Evolutionary conservation across 2,113 vertebrate genomes (phyloP).

Genomic region (Bettongia penicillata): DNA sequence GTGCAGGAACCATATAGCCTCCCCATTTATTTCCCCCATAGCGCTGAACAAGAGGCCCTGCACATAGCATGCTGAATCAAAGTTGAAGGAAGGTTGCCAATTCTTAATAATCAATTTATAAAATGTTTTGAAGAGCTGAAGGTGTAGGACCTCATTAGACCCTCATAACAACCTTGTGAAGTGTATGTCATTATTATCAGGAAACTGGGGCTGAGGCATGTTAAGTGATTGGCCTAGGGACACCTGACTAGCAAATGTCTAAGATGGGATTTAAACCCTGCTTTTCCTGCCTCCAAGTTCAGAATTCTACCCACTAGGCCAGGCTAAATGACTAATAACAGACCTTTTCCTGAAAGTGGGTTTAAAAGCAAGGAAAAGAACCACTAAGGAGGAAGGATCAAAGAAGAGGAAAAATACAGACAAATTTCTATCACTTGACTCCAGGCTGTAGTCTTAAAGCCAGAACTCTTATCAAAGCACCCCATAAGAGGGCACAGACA

Average conservation of each 20-base stretch:
- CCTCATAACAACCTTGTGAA: neutral
- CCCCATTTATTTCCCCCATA: too few species aligned
- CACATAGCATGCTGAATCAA: too few species aligned
- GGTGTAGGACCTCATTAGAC: neutral
- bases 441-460: neutral
- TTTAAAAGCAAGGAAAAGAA: neutral
- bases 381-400: neutral
- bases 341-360: neutral
- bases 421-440: neutral
- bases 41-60: too few species aligned
- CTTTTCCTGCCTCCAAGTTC: too few species aligned
- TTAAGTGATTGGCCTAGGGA: neutral
- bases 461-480: neutral
- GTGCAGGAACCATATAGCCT: too few species aligned
- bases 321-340: neutral
- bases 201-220: neutral
- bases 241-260: neutral
- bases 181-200: neutral
- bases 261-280: neutral
- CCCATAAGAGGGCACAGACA: neutral
- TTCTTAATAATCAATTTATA: too few species aligned
- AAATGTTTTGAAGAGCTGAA: neutral
- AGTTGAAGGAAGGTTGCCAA: too few species aligned
- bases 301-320: neutral
- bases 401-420: neutral